Percentiles rank a stretch among this genome's conserved stretches.
phyloP scores from a whole-genome alignment of 2,888 invertebrate species.

The Micropterix aruncella region DNA sequence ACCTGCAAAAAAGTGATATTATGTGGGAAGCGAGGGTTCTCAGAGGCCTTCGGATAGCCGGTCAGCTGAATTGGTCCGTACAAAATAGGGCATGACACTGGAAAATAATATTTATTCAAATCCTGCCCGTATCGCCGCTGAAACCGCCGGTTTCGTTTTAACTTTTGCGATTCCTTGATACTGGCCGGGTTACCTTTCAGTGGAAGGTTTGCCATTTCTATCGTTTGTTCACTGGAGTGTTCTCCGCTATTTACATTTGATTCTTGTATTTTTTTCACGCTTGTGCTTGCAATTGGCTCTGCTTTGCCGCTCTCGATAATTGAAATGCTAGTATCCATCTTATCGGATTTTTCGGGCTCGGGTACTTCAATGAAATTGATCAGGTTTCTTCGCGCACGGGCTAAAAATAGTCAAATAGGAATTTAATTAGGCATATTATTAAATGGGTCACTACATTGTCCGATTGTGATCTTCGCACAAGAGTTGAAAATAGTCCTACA shows the following conservation, averaged over 20 bases:
- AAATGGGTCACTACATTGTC: too few relatives aligned
- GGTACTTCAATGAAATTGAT: conserved; percentile 32
- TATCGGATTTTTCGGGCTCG: conserved; percentile 14
- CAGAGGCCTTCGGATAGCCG: conserved; percentile 20
- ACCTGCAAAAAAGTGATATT: conserved; percentile 85
- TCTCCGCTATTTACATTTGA: neutral
- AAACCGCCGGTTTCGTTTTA: conserved; percentile 28
- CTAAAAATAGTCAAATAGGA: conserved; percentile 16
- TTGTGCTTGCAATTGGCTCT: conserved; percentile 6
- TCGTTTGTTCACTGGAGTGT: neutral
- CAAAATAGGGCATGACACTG: conserved; percentile 76
- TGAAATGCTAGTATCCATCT: neutral
- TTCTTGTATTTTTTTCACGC: conserved; percentile 9
- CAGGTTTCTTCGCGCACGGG: conserved; percentile 29
- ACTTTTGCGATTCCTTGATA: conserved; percentile 24
- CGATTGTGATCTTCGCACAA: too few relatives aligned
- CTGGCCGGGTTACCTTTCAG: conserved; percentile 9
- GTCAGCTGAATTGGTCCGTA: conserved; percentile 68
- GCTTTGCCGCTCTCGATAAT: neutral
- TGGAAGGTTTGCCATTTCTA: too few relatives aligned
- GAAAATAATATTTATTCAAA: conserved; percentile 45
- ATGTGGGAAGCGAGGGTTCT: conserved; percentile 59
- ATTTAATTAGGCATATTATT: too few relatives aligned
- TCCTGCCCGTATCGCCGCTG: conserved; percentile 26
- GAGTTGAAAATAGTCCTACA: too few relatives aligned